These are phyloP conservation scores for Protobothrops mucrosquamatus DNA, from an alignment of 2,113 vertebrate genomes.

Conservation along the genomic window DNA sequence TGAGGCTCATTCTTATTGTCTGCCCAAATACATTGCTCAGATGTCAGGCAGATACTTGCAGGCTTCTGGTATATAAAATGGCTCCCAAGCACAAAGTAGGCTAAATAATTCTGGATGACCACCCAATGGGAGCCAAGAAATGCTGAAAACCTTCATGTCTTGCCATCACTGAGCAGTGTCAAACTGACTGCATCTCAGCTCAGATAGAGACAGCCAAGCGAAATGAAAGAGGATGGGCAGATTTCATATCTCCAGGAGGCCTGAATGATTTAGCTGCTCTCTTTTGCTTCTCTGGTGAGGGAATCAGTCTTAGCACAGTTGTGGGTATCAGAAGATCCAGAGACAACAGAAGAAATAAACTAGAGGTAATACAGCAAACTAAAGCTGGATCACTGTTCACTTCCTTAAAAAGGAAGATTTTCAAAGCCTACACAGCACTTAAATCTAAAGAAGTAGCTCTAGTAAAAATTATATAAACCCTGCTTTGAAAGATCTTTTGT, in stretches of 20 bases:
- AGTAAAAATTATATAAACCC: background rate
- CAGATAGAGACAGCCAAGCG: background rate
- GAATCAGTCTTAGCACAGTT: background rate
- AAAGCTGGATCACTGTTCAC: background rate
- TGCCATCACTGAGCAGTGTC: background rate
- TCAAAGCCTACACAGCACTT: background rate
- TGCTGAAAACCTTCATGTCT: background rate
- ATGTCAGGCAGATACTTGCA: slow-evolving; percentile 3
- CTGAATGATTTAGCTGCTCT: background rate
- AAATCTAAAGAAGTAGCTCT: background rate
- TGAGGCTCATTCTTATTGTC: background rate
- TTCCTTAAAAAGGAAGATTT: background rate
- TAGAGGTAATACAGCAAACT: no score
- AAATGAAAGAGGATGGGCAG: background rate
- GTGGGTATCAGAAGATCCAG: background rate
- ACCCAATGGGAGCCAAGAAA: background rate
- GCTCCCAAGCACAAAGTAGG: background rate
- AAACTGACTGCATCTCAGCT: background rate
- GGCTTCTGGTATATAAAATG: background rate
- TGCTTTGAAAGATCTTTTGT: background rate
- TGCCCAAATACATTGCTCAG: background rate
- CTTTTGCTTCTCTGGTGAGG: background rate
- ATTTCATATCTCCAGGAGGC: fast-evolving
- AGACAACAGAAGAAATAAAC: background rate
- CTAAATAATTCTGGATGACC: background rate